Evolutionary conservation across 1,140 invertebrate genomes (phyloP), one percentile per base, ranked within the genome.

Genomic region (Halotydeus destructor): DNA sequence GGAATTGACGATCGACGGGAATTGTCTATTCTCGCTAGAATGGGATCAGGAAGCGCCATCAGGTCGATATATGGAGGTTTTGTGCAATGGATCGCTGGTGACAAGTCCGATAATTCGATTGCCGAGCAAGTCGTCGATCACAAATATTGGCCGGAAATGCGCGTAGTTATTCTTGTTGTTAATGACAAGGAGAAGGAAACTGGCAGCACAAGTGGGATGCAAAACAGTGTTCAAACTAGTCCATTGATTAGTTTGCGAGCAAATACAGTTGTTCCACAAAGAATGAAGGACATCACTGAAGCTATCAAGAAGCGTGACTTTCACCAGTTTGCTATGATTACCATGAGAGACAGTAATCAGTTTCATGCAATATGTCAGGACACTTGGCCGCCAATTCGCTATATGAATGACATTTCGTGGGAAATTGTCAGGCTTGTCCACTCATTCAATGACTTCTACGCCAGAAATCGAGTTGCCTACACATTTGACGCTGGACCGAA

Each of bases 401-500:
- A 97, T 55, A 75, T 94, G 74, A 94, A 79, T 54, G 77, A 88
- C 55, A 65, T 71, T 1, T 94, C 88, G 3, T 71, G 76, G 54
- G 60, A 65, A 25, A 76, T 97, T 37, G 65, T 79, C 2, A 62
- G 76, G 50, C 61, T 94, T 45, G 65, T 94, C 28, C 83, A 94
- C 63, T 55, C 59, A 6, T 89, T 77, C 54, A 96, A 97, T 60
- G 61, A 69, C 19, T 54, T 63, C 21, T 62, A 57, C 53, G 69
- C 71, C 12, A 53, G 58, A 42, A 58, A 60, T 21, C 76, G 72
- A 58, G 68, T 78, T 3, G 83, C 84, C 3, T 97, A 97, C 57
- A 94, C 88, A 21, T 96, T 88, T 67, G 89, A 97, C 71, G 89
- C 89, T 45, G 91, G 91, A 9, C 82, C 88, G 41, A 97, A 96